Evolutionary conservation across 2,888 invertebrate species (phyloP).

Genomic region (Hypomecis punctinalis): DNA sequence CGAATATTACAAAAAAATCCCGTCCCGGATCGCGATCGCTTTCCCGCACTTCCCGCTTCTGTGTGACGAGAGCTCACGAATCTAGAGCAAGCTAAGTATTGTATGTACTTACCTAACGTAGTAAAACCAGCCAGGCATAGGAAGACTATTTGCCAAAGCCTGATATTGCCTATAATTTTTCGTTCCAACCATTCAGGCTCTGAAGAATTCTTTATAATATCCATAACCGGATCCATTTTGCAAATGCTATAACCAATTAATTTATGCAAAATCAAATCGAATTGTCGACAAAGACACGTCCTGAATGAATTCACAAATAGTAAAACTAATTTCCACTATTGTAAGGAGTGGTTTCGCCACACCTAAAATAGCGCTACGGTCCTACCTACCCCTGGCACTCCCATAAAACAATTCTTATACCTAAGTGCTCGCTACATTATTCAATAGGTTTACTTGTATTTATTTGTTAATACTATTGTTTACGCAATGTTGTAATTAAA

Average conservation of each 20-base stretch:
- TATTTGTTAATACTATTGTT: neutral
- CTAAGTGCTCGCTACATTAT: conserved; percentile 4
- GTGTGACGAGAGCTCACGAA: too few relatives aligned
- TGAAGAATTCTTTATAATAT: conserved; percentile 72
- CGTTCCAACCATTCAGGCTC: conserved; percentile 91
- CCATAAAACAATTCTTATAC: conserved; percentile 42
- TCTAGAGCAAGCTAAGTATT: too few relatives aligned
- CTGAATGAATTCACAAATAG: conserved; percentile 55
- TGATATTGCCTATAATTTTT: conserved; percentile 87
- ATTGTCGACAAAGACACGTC: conserved; percentile 50
- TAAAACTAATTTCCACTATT: conserved; percentile 75
- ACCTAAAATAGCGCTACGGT: conserved; percentile 57
- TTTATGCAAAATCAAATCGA: conserved; percentile 17
- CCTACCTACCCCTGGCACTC: conserved; percentile 41
- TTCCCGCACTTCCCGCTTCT: too few relatives aligned
- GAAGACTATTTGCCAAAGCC: conserved; percentile 93
- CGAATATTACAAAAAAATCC: too few relatives aligned
- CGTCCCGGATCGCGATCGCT: too few relatives aligned
- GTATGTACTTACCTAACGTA: conserved; percentile 83
- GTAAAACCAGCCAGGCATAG: conserved; percentile 87
- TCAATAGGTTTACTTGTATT: neutral
- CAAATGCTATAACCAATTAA: neutral
- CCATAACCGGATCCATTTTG: conserved; percentile 73
- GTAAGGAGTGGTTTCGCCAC: conserved; percentile 77
- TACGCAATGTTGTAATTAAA: too few relatives aligned